A percentile compares a stretch with the other conserved stretches of the same genome.
Evolutionary conservation across 2,888 invertebrate genomes (phyloP).

Genomic region (Cepaea hortensis): DNA sequence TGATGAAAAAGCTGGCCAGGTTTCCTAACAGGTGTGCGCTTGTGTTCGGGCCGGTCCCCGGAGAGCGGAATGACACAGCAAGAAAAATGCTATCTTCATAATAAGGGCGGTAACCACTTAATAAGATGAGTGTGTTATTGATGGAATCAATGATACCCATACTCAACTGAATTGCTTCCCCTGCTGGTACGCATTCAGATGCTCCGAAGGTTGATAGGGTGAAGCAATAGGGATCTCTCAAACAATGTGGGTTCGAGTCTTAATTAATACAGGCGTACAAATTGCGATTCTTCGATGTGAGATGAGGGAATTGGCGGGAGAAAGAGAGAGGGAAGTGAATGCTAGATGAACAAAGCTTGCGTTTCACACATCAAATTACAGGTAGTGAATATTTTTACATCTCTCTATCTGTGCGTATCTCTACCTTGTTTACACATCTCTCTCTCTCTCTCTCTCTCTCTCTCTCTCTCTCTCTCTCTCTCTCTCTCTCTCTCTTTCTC

Average conservation of each 20-base stretch:
- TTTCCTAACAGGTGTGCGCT: conserved; percentile 17
- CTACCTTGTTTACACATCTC: too few relatives aligned
- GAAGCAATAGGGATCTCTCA: neutral
- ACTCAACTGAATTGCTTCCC: conserved; percentile 12
- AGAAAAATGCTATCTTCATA: conserved; percentile 11
- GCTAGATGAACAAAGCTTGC: too few relatives aligned
- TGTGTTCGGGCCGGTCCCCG: neutral
- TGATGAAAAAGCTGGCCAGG: neutral
- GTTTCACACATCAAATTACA: neutral
- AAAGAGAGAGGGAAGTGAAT: too few relatives aligned
- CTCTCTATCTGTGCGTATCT: neutral
- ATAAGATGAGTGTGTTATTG: conserved; percentile 12
- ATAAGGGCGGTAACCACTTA: conserved; percentile 23
- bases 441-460: neutral
- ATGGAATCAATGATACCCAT: conserved; percentile 8
- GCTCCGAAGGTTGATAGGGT: neutral
- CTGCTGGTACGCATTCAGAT: conserved; percentile 1
- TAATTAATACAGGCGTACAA: conserved; percentile 18
- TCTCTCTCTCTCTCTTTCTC: conserved; percentile 18
- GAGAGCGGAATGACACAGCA: neutral
- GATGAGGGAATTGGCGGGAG: too few relatives aligned
- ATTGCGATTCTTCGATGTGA: neutral
- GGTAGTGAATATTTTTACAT: neutral
- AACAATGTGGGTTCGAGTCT: conserved; percentile 19
- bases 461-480: conserved; percentile 30